phyloP scores from a whole-genome alignment of 2,888 invertebrate genomes.

The Phengaris alcon region DNA sequence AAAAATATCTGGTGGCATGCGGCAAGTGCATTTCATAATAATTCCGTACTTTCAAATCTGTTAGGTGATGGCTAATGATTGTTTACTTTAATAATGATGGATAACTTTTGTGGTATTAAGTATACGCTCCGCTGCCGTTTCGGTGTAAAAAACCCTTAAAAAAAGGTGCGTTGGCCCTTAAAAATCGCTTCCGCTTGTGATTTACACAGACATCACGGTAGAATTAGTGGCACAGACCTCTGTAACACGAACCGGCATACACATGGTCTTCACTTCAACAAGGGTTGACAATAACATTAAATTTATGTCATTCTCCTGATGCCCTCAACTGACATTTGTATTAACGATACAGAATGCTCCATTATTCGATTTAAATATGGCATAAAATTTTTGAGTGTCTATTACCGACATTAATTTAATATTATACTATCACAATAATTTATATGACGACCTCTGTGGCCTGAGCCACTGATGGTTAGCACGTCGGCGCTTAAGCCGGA shows the following conservation, averaged over 20 bases:
- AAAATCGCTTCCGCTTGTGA: slow-evolving; percentile 38
- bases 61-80: too few species aligned
- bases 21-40: too few species aligned
- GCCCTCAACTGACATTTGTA: slow-evolving; percentile 66
- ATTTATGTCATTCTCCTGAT: slow-evolving; percentile 74
- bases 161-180: too few species aligned
- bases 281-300: slow-evolving; percentile 71
- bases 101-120: too few species aligned
- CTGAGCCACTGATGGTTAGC: too few species aligned
- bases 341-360: slow-evolving; percentile 66
- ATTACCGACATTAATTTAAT: not conserved
- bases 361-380: slow-evolving; percentile 21
- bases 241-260: slow-evolving; percentile 69
- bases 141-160: too few species aligned
- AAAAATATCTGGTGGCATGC: too few species aligned
- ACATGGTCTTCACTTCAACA: slow-evolving; percentile 75
- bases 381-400: slow-evolving; percentile 8
- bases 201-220: slow-evolving; percentile 41
- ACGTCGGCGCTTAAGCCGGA: too few species aligned
- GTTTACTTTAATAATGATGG: too few species aligned
- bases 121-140: too few species aligned
- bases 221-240: slow-evolving; percentile 64
- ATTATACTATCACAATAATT: not conserved
- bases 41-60: too few species aligned
- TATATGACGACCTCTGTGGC: not conserved